Evolutionary conservation across 1,140 invertebrate genomes (phyloP).

Genomic region (Papilio helenus): DNA sequence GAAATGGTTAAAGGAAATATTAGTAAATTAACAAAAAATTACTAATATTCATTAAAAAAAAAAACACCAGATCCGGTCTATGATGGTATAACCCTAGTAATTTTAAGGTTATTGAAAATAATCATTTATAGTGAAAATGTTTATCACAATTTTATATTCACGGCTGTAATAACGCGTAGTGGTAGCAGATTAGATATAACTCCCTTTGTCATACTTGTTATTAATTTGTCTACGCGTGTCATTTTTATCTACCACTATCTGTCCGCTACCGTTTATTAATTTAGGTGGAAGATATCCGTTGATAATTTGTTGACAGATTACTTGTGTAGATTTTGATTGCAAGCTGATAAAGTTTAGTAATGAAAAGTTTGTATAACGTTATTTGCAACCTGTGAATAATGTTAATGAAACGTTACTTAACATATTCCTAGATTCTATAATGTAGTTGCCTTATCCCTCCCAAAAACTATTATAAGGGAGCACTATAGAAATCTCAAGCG

Average conservation of each 20-base stretch:
- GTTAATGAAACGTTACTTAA: neutral
- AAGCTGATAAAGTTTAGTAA: neutral
- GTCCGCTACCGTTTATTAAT: constrained; percentile 71
- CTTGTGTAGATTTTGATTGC: constrained; percentile 24
- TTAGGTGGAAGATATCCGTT: constrained; percentile 43
- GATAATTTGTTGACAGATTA: constrained; percentile 36
- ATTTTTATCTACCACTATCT: constrained; percentile 45
- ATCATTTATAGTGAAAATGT: constrained; percentile 43
- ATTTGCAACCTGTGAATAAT: neutral
- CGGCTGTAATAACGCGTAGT: constrained; percentile 61
- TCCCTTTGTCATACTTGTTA: constrained; percentile 47
- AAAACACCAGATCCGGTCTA: no score
- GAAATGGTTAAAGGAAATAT: no score
- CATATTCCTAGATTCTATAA: no score
- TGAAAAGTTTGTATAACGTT: neutral
- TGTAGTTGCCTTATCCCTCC: no score
- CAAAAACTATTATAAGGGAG: no score
- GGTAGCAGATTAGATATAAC: constrained; percentile 69
- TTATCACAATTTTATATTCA: constrained; percentile 47
- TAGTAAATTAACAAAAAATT: no score
- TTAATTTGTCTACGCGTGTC: constrained; percentile 48
- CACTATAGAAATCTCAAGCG: no score
- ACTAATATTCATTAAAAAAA: no score
- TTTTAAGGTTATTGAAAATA: no score
- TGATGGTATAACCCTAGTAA: no score